These are phyloP conservation scores for Phacellophora camtschatica DNA, from an alignment of 30 jellyfish, hydroid and myxozoan species.

Conservation along the genomic window DNA sequence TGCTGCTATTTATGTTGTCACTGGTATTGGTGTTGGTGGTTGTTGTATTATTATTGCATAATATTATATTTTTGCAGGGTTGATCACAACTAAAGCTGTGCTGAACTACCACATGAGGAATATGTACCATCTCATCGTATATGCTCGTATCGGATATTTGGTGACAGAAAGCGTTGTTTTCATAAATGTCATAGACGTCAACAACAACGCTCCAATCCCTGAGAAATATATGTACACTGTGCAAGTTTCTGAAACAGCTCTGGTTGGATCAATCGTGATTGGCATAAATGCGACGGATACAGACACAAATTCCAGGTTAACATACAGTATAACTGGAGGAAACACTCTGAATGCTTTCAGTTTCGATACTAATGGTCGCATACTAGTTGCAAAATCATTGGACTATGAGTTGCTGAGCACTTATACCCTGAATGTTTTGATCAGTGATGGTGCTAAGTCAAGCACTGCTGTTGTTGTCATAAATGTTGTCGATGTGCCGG, in stretches of 20 bases:
- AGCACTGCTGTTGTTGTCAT: conserved; percentile 56
- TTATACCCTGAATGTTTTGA: conserved; percentile 51
- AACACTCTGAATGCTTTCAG: conserved; percentile 57
- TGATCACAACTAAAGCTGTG: conserved; percentile 19
- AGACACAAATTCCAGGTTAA: conserved; percentile 61
- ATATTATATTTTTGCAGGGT: no score
- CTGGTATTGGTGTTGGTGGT: no score
- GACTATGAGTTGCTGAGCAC: conserved; percentile 33
- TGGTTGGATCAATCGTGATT: conserved; percentile 71
- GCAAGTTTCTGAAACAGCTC: conserved; percentile 71
- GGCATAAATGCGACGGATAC: conserved; percentile 70
- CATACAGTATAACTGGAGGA: conserved; percentile 73
- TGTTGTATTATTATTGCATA: no score
- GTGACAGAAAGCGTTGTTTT: conserved; percentile 43
- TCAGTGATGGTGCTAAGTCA: conserved; percentile 69
- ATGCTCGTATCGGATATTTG: conserved; percentile 39
- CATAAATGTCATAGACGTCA: conserved; percentile 69
- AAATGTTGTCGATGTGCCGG: conserved; percentile 60
- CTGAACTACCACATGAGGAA: conserved; percentile 49
- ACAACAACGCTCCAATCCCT: conserved; percentile 79
- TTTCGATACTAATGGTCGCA: conserved; percentile 70
- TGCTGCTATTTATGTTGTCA: no score
- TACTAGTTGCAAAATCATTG: conserved; percentile 36
- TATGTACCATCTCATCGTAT: conserved; percentile 55
- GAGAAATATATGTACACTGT: conserved; percentile 30